Evolutionary conservation across 2,888 invertebrate species (phyloP), one percentile per base, ranked within the genome.

Genomic region (Lasioglossum pauxillum): DNA sequence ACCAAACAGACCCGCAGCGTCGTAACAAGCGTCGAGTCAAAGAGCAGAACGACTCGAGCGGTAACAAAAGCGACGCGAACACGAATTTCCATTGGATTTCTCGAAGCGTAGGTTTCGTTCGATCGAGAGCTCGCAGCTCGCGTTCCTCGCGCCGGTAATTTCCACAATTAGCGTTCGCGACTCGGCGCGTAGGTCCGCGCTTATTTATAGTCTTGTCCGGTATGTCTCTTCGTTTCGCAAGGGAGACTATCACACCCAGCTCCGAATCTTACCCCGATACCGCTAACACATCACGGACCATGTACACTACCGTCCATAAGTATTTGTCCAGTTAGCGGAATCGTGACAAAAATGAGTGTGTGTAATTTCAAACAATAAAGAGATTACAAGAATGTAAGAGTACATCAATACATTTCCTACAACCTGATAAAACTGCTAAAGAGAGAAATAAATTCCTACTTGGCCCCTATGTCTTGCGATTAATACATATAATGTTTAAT

Each of bases 111-210:
- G 60, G 60, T 27, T 64, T 64, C 31, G 60, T 16, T 64, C 60
- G 27, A 16, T 64, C 60, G 60, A 31, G 53, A 7, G 31, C 60
- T 31, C 64, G 69, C 76, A 76, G 73, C 73, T 46, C 73, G 53
- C 53, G 53, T 53, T 53, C 23, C 75, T 46, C 75, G 44, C 64
- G 53, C 53, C 64, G 64, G 83, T 80, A 83, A 80, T 83, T 83
- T 80, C 83, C 80, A 80, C 83, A 82, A 84, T 84, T 84, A 84
- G 77, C 84, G 84, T 82, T 84, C 74, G 84, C 74, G 73, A 41
- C 84, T 78, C 67, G 74, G 53, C 73, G 49, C 73, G 74, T 38
- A 27, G n/a, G 53, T 67, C 31, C 49, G 75, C 78, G 53, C 84
- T 84, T 84, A 84, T 84, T 84, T 84, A 84, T 84, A 84, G 84